Evolutionary conservation across 2,113 vertebrate species (phyloP).

Genomic region (Pangasianodon gigas): DNA sequence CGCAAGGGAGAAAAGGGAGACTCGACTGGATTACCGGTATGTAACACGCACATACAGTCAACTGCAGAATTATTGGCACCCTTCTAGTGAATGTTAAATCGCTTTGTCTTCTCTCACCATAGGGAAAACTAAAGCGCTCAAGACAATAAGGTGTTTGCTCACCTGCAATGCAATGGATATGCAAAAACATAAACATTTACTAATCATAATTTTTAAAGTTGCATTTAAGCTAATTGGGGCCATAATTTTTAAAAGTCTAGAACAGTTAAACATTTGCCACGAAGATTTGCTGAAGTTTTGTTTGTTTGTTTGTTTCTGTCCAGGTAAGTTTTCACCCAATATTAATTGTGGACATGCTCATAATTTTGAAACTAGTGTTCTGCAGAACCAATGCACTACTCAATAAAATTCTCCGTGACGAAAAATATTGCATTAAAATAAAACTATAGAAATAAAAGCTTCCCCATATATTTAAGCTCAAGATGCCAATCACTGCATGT

Average conservation of each 20-base stretch:
- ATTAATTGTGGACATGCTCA: background rate
- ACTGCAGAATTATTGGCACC: background rate
- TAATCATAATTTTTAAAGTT: background rate
- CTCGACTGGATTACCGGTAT: slow-evolving; percentile 70
- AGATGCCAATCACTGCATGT: background rate
- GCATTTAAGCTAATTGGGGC: background rate
- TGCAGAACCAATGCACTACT: background rate
- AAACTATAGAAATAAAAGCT: background rate
- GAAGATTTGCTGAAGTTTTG: background rate
- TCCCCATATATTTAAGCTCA: background rate
- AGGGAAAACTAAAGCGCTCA: background rate
- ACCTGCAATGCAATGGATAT: background rate
- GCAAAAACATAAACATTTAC: background rate
- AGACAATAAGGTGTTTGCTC: background rate
- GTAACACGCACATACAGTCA: slow-evolving; percentile 55
- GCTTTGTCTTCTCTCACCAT: background rate
- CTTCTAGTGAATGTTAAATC: background rate
- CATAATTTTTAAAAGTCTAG: background rate
- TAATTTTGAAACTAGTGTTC: background rate
- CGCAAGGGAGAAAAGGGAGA: slow-evolving; percentile 85
- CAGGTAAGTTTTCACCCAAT: background rate
- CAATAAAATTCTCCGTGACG: background rate
- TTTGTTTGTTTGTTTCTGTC: background rate
- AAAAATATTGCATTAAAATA: background rate
- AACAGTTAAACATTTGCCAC: background rate